Conservation (phyloP, 2,888 invertebrate species). For the Phrixothrix hirtus region DNA sequence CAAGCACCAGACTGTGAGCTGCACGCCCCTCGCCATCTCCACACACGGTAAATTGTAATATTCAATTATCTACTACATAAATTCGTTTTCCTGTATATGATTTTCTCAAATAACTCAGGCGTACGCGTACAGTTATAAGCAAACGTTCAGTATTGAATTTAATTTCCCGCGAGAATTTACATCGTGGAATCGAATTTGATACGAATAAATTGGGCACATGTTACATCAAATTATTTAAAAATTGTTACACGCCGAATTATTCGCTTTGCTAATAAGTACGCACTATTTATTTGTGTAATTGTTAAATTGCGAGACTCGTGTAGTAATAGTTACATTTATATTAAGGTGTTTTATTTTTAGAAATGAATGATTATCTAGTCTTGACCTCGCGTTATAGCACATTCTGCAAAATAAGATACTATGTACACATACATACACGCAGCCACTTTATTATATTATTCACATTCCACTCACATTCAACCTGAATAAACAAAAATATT, state of each 20-base stretch:
- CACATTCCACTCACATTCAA: neutral
- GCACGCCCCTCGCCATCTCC: conserved; percentile 29
- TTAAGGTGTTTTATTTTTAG: conserved; percentile 17
- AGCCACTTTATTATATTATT: neutral
- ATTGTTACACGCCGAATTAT: neutral
- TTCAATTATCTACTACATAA: conserved; percentile 31
- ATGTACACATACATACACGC: conserved; percentile 2
- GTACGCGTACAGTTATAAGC: conserved; percentile 1
- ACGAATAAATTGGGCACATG: conserved; percentile 13
- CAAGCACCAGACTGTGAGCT: conserved; percentile 46
- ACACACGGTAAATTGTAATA: conserved; percentile 31
- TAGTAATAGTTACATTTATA: conserved; percentile 16
- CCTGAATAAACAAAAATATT: no score
- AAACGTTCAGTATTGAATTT: conserved; percentile 13
- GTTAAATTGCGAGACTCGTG: conserved; percentile 9
- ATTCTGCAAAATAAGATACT: conserved; percentile 10
- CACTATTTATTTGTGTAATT: conserved; percentile 1
- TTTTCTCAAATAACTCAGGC: conserved; percentile 11
- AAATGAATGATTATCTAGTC: conserved; percentile 23
- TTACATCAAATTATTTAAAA: conserved; percentile 3
- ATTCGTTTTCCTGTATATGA: conserved; percentile 9
- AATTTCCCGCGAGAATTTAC: conserved; percentile 8
- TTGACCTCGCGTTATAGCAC: conserved; percentile 17
- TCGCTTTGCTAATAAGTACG: neutral
- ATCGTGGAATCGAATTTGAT: conserved; percentile 4